Evolutionary conservation across 1,140 invertebrate genomes (phyloP), one percentile per base, ranked within the genome.

Genomic region (Colletes gigas): DNA sequence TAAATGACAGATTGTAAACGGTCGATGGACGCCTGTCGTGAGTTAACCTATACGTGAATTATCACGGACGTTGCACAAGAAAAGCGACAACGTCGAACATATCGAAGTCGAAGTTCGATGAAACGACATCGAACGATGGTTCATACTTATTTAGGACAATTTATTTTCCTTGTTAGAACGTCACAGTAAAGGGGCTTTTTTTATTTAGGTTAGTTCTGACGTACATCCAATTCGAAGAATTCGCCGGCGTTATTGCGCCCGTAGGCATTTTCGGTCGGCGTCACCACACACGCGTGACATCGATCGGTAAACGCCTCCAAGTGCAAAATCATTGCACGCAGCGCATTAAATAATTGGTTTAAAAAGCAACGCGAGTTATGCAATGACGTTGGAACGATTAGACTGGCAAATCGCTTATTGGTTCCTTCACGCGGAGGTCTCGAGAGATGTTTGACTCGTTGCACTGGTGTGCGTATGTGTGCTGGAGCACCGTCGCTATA

Each of bases 381-480:
- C 82, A 60, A 80, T 89, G 83, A 90, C 87, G 85, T 88, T 83
- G 66, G 66, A 79, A 82, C 81, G 79, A 85, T 88, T 79, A 82
- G 83, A 89, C 87, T 88, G 71, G 78, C 85, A 85, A 87, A 88
- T 87, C 82, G 83, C 84, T 83, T 77, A 67, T 77, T 82, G 71
- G 72, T 80, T 83, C 76, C 65, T 81, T 78, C 74, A 59, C 50
- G 65, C 66, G 39, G 57, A 76, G 55, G 54, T 50, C 70, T 72
- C 70, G 54, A 65, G 39, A 47, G 15, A 79, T 57, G 54, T 30
- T 52, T 70, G 10, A 79, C 63, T 69, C 70, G 50, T 59, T 73
- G 44, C 17, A 50, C 62, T 17, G 30, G 54, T 44, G 65, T 57
- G 30, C 6, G 8, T 15, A 41, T n/a, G 66, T 50, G 41, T 17